Percentiles rank a stretch among this genome's conserved stretches.
These are phyloP conservation scores for Lepidochrysops patricia DNA, from an alignment of 2,888 invertebrate genomes.

Conservation along the genomic window DNA sequence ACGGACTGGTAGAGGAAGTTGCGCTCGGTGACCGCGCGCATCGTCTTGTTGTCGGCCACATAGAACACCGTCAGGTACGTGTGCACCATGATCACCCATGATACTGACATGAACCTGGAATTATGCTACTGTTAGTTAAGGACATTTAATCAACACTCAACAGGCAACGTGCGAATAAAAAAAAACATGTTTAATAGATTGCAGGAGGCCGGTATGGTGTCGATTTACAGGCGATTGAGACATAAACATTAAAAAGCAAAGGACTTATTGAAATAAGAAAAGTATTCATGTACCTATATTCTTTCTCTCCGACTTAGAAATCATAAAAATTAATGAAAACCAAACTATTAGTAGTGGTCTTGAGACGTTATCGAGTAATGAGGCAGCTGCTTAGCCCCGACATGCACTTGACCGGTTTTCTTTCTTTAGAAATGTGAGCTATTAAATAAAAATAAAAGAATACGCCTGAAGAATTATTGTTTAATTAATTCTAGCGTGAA, in stretches of 20 bases:
- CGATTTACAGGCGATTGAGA: too few relatives aligned
- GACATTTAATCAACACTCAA: too few relatives aligned
- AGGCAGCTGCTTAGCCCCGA: background rate
- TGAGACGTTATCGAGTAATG: background rate
- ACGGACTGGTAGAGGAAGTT: slow-evolving; percentile 87
- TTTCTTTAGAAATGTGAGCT: background rate
- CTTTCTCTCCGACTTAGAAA: too few relatives aligned
- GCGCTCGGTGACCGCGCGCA: slow-evolving; percentile 82
- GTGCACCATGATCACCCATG: slow-evolving; percentile 90
- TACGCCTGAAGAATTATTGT: background rate
- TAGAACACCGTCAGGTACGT: slow-evolving; percentile 87
- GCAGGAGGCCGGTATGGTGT: too few relatives aligned
- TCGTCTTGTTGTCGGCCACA: slow-evolving; percentile 82
- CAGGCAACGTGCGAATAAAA: too few relatives aligned
- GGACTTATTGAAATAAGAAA: too few relatives aligned
- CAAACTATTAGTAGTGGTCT: background rate
- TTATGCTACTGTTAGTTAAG: slow-evolving; percentile 14
- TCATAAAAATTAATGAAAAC: background rate
- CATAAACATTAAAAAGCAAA: too few relatives aligned
- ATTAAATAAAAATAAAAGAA: background rate
- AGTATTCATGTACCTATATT: too few relatives aligned
- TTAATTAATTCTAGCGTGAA: too few relatives aligned
- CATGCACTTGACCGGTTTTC: background rate
- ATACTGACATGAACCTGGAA: slow-evolving; percentile 79
- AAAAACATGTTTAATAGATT: too few relatives aligned